Percentiles rank a stretch among this genome's conserved stretches.
phyloP scores from a whole-genome alignment of 2,113 vertebrate species.

The Epinephelus fuscoguttatus region DNA sequence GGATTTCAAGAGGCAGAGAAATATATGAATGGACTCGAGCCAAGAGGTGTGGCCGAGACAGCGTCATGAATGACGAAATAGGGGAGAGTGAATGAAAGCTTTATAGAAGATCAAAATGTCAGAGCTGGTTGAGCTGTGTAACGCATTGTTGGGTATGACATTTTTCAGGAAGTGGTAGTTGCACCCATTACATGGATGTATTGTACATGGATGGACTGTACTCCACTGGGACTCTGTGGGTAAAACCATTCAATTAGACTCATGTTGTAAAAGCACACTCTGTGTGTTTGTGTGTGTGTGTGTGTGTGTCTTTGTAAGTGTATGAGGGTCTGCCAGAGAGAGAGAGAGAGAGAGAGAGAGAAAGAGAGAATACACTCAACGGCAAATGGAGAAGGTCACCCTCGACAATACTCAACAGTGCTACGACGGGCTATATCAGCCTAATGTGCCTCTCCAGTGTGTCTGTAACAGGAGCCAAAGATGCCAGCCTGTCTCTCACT shows the following conservation, averaged over 20 bases:
- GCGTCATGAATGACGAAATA: not conserved
- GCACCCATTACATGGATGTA: not conserved
- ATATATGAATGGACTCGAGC: constrained; percentile 4
- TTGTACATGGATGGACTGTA: not conserved
- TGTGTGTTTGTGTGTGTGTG: not conserved
- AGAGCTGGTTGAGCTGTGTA: not conserved
- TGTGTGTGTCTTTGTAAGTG: not conserved
- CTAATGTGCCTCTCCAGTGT: not conserved
- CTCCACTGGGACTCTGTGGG: not conserved
- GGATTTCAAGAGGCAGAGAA: not conserved
- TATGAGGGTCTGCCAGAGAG: not conserved
- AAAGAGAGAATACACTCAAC: not conserved
- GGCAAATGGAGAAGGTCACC: constrained; percentile 44
- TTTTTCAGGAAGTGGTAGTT: not conserved
- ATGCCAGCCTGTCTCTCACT: constrained; percentile 20
- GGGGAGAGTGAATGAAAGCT: not conserved
- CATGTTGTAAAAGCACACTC: not conserved
- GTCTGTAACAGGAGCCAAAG: constrained; percentile 31
- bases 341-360: too few relatives aligned
- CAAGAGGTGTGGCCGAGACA: not conserved
- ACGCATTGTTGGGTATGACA: not conserved
- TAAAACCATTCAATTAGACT: constrained; percentile 3
- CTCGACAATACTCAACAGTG: not conserved
- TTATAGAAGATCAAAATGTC: not conserved
- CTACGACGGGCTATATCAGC: not conserved